Percentiles rank a stretch among this genome's conserved stretches.
Evolutionary conservation across 2,888 invertebrate species (phyloP).

Genomic region (Patella pellucida): DNA sequence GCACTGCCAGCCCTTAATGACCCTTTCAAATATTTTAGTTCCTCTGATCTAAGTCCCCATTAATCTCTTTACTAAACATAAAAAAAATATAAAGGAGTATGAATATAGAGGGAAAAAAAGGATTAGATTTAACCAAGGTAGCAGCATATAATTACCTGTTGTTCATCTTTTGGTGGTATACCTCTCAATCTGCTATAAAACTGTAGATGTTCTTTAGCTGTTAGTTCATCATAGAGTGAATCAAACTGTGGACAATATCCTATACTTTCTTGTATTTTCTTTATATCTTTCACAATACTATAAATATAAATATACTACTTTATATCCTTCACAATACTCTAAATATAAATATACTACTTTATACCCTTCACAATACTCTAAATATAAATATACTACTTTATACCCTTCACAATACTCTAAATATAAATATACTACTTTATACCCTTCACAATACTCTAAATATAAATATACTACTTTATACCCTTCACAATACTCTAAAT

Average conservation of each 20-base stretch:
- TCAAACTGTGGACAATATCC: conserved; percentile 94
- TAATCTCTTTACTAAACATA: background rate
- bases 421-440: too few relatives aligned
- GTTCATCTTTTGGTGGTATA: conserved; percentile 71
- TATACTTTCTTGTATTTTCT: conserved; percentile 80
- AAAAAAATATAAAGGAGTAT: background rate
- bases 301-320: conserved; percentile 22
- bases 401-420: too few relatives aligned
- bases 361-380: too few relatives aligned
- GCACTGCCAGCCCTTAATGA: background rate
- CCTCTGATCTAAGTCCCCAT: too few relatives aligned
- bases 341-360: too few relatives aligned
- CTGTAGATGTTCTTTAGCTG: conserved; percentile 81
- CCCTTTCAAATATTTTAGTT: too few relatives aligned
- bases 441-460: too few relatives aligned
- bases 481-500: too few relatives aligned
- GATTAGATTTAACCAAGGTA: too few relatives aligned
- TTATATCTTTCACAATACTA: conserved; percentile 73
- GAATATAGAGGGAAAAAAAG: background rate
- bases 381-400: too few relatives aligned
- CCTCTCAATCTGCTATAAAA: conserved; percentile 84
- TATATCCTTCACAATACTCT: too few relatives aligned
- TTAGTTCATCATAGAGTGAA: conserved; percentile 84
- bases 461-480: too few relatives aligned
- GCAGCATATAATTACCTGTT: conserved; percentile 42